These are phyloP conservation scores for Drosophila jambulina DNA, from an alignment of 1,140 invertebrate species.

Conservation along the genomic window DNA sequence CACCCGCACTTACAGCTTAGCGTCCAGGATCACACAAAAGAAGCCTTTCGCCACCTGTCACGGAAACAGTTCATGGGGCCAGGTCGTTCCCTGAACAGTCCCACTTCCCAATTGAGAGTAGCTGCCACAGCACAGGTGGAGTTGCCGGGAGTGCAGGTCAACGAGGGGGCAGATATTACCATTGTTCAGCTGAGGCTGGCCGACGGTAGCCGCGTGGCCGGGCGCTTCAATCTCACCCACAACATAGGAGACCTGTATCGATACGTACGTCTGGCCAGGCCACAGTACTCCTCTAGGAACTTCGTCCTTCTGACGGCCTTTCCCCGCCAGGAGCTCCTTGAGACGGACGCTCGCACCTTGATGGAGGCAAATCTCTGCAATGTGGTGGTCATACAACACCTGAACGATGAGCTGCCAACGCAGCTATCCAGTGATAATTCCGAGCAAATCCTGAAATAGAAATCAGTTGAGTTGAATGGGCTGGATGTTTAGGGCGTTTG, in stretches of 20 bases:
- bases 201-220: constrained; percentile 59
- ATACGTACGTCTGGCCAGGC: constrained; percentile 53
- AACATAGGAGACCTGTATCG: constrained; percentile 54
- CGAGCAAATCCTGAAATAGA: constrained; percentile 5
- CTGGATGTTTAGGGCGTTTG: too few relatives aligned
- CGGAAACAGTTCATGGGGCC: constrained; percentile 67
- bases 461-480: neutral
- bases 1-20: constrained; percentile 47
- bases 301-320: constrained; percentile 61
- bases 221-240: constrained; percentile 59
- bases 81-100: constrained; percentile 36
- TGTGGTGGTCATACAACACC: constrained; percentile 65
- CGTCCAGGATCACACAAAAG: constrained; percentile 66
- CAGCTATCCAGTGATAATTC: constrained; percentile 8
- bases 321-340: constrained; percentile 51
- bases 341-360: constrained; percentile 54
- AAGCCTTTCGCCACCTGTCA: constrained; percentile 44
- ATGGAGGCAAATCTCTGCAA: constrained; percentile 56
- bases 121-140: neutral
- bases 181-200: constrained; percentile 58
- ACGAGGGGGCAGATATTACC: constrained; percentile 25
- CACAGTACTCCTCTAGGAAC: constrained; percentile 33
- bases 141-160: constrained; percentile 18
- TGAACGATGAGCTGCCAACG: constrained; percentile 33
- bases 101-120: neutral